These are phyloP conservation scores for Callithrix jacchus DNA, from an alignment of 2,113 vertebrate species.

Conservation along the genomic window DNA sequence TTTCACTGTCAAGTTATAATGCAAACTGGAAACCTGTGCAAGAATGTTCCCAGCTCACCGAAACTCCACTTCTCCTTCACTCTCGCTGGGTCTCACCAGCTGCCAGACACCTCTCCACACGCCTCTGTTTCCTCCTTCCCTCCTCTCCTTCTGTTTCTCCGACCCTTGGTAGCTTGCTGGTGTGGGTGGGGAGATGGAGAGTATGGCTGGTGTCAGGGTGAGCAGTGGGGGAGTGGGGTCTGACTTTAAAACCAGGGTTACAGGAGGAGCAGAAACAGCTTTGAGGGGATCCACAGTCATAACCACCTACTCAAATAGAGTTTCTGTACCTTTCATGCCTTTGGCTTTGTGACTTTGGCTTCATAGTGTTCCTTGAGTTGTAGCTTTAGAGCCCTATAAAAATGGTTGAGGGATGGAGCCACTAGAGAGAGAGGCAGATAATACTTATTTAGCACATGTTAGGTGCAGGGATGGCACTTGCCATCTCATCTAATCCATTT, in stretches of 20 bases:
- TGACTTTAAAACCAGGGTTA: background rate
- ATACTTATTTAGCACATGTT: background rate
- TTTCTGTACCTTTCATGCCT: background rate
- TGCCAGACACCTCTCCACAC: background rate
- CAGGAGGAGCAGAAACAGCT: background rate
- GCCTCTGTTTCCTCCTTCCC: background rate
- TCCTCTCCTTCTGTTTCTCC: background rate
- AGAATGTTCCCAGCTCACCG: background rate
- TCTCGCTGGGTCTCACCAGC: background rate
- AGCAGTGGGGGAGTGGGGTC: too few species aligned
- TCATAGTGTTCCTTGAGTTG: background rate
- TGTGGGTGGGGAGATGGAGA: background rate
- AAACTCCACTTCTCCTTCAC: background rate
- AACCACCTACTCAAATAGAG: background rate
- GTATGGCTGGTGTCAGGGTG: too few species aligned
- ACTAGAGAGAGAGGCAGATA: background rate
- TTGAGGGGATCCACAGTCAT: background rate
- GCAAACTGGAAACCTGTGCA: background rate
- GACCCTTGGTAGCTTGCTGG: too few species aligned
- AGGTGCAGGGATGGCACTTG: background rate
- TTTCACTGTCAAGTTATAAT: background rate
- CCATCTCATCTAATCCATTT: background rate
- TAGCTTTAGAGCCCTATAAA: background rate
- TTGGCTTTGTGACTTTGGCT: background rate
- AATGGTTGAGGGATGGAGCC: background rate